Evolutionary conservation across 2,888 invertebrate genomes (phyloP).

Genomic region (Sinopyrophorus schimmeli): DNA sequence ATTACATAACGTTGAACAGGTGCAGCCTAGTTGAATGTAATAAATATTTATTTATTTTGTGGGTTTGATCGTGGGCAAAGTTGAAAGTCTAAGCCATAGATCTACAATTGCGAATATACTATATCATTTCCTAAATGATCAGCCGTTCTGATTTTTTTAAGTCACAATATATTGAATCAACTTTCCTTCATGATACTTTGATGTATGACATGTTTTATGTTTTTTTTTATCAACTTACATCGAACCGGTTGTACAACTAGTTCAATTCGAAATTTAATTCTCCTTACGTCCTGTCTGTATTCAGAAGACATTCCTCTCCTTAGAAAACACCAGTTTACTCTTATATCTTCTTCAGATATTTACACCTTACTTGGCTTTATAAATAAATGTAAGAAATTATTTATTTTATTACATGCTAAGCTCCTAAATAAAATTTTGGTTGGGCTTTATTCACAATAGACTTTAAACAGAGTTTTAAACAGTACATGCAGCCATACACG

Average conservation of each 20-base stretch:
- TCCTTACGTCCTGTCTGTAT: constrained; percentile 7
- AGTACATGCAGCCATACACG: no score
- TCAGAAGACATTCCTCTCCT: no score
- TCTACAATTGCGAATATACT: neutral
- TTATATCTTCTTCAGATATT: no score
- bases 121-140: constrained; percentile 7
- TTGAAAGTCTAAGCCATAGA: constrained; percentile 9
- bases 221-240: constrained; percentile 34
- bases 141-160: constrained; percentile 11
- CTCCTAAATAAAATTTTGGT: no score
- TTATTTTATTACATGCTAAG: no score
- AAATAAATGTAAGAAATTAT: no score
- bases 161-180: constrained; percentile 19
- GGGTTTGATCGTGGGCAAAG: constrained; percentile 11
- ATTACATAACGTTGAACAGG: no score
- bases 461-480: no score
- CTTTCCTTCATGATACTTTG: constrained; percentile 31
- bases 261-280: constrained; percentile 41
- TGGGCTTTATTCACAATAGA: no score
- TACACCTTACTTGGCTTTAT: no score
- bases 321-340: no score
- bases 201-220: constrained; percentile 39
- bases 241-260: constrained; percentile 44
- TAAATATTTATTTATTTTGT: constrained; percentile 14
- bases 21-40: constrained; percentile 16